Conservation (phyloP, 2,888 invertebrate species). For the Parnassius smintheus region DNA sequence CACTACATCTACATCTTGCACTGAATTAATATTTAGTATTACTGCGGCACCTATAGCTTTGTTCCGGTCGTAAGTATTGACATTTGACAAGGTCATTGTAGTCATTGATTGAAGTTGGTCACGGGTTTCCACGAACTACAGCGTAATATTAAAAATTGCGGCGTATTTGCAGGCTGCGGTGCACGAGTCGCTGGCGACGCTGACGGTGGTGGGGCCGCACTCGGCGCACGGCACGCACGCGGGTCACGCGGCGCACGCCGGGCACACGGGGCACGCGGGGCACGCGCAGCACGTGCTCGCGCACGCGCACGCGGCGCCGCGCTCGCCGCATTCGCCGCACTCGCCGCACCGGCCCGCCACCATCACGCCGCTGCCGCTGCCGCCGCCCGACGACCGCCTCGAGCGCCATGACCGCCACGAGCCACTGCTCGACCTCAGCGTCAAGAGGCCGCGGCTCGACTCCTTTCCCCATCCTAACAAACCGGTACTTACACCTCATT, state of each 20-base stretch:
- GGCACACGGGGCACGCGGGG: slow-evolving; percentile 56
- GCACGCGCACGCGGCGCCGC: slow-evolving; percentile 76
- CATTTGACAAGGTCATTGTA: too few relatives aligned
- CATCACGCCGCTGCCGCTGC: slow-evolving; percentile 83
- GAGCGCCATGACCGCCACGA: slow-evolving; percentile 71
- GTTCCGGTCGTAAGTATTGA: too few relatives aligned
- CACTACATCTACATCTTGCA: too few relatives aligned
- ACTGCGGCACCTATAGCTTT: too few relatives aligned
- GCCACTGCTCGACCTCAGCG: slow-evolving; percentile 86
- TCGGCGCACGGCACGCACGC: slow-evolving; percentile 53
- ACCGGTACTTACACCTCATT: slow-evolving; percentile 40
- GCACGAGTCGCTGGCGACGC: slow-evolving; percentile 82
- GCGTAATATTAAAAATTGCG: too few relatives aligned
- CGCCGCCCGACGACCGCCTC: slow-evolving; percentile 83
- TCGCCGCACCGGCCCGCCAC: slow-evolving; percentile 73
- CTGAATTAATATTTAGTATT: too few relatives aligned
- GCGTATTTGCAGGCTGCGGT: slow-evolving; percentile 56
- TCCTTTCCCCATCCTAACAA: slow-evolving; percentile 45
- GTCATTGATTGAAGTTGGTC: too few relatives aligned
- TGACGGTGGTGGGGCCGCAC: slow-evolving; percentile 82
- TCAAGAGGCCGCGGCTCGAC: slow-evolving; percentile 84
- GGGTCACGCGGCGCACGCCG: slow-evolving; percentile 48
- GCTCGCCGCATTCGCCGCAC: slow-evolving; percentile 43
- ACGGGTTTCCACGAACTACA: too few relatives aligned
- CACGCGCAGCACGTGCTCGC: slow-evolving; percentile 50